These are phyloP conservation scores for Rosalia funebris DNA, from an alignment of 2,888 invertebrate species.

Conservation along the genomic window DNA sequence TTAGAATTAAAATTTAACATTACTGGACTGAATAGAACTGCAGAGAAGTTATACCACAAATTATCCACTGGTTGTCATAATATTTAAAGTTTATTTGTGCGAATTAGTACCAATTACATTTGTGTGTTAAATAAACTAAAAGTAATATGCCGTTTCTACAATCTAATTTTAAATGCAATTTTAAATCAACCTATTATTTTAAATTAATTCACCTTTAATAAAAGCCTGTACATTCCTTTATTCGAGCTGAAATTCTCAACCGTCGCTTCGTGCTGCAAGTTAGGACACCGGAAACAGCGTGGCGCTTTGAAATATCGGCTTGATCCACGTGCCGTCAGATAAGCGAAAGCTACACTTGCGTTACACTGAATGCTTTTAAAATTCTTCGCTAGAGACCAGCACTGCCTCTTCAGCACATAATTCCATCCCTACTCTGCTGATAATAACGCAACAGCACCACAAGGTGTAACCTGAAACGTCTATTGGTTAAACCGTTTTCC, in stretches of 20 bases:
- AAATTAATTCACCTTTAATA: background rate
- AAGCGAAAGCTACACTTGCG: conserved; percentile 40
- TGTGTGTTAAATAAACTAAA: too few species aligned
- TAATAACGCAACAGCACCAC: conserved; percentile 49
- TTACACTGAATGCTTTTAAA: conserved; percentile 37
- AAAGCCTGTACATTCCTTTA: background rate
- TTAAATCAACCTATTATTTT: too few species aligned
- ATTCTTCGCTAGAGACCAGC: conserved; percentile 60
- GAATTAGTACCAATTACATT: too few species aligned
- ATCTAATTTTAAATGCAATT: too few species aligned
- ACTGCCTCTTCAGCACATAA: conserved; percentile 42
- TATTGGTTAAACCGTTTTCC: conserved; percentile 50
- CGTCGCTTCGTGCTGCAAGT: background rate
- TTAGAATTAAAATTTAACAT: too few species aligned
- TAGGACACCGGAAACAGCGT: conserved; percentile 44
- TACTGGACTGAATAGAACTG: too few species aligned
- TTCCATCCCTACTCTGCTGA: conserved; percentile 42
- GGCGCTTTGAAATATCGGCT: conserved; percentile 48
- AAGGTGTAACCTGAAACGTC: conserved; percentile 50
- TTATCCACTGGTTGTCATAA: too few species aligned
- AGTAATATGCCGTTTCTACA: too few species aligned
- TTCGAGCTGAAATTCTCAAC: background rate
- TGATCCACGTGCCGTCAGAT: conserved; percentile 42
- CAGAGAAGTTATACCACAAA: too few species aligned
- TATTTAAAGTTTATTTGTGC: too few species aligned